phyloP scores from a whole-genome alignment of 2,888 invertebrate species.

The Pseudococcus jackbeardsleyi region DNA sequence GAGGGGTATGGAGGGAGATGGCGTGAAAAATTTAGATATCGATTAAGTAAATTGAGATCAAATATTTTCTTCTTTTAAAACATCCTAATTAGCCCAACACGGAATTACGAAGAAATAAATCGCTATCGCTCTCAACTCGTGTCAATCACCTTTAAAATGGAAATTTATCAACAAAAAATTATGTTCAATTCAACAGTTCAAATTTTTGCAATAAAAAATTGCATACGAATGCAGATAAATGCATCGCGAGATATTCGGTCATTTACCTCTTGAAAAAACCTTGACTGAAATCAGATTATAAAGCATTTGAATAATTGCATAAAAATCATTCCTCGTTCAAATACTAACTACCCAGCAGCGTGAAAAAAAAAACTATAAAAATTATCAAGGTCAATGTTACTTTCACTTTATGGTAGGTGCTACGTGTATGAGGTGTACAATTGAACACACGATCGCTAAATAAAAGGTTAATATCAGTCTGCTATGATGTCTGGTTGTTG shows the following conservation, averaged over 20 bases:
- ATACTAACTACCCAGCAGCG: neutral
- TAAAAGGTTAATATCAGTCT: neutral
- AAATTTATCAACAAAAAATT: too few species aligned
- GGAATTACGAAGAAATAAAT: too few species aligned
- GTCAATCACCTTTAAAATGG: too few species aligned
- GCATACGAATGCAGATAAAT: neutral
- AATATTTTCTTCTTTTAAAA: too few species aligned
- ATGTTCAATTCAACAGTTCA: neutral
- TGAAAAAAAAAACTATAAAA: constrained; percentile 21
- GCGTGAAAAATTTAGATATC: too few species aligned
- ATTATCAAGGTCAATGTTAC: constrained; percentile 49
- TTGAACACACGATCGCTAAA: neutral
- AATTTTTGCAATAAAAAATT: neutral
- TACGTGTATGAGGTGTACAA: neutral
- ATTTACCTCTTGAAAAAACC: constrained; percentile 9
- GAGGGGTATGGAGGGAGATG: too few species aligned
- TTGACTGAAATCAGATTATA: neutral
- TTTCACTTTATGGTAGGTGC: neutral
- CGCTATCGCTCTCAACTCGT: too few species aligned
- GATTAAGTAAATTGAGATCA: too few species aligned
- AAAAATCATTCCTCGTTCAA: neutral
- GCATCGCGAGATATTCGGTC: neutral
- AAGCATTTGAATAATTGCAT: constrained; percentile 8
- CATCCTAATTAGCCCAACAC: too few species aligned
- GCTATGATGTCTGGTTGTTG: neutral